A percentile compares a stretch with the other conserved stretches of the same genome.
These are phyloP conservation scores for Tenthredo notha DNA, from an alignment of 2,888 invertebrate species.

Conservation along the genomic window DNA sequence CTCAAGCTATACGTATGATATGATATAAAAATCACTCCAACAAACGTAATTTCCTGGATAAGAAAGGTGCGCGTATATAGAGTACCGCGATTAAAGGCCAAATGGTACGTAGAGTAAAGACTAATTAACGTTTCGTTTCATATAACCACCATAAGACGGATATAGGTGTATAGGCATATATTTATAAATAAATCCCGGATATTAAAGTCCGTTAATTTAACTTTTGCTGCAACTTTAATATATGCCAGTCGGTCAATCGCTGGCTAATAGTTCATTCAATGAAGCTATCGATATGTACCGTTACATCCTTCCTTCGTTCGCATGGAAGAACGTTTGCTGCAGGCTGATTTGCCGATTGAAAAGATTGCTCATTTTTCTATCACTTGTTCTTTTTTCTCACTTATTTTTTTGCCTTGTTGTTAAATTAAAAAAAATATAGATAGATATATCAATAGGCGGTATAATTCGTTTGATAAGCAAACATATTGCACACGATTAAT, in stretches of 20 bases:
- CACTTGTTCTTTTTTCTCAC: neutral
- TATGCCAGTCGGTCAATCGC: constrained; percentile 50
- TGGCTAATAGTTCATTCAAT: constrained; percentile 47
- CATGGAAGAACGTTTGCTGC: constrained; percentile 30
- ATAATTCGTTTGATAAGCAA: no score
- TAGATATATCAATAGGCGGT: no score
- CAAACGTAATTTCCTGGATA: neutral
- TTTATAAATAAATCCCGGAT: neutral
- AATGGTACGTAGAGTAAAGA: neutral
- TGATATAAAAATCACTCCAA: neutral
- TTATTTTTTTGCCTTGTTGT: neutral
- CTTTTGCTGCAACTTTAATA: constrained; percentile 36
- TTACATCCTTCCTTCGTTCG: constrained; percentile 25
- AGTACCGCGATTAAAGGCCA: neutral
- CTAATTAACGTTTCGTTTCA: neutral
- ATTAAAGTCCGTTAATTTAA: constrained; percentile 16
- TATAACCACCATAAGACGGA: neutral
- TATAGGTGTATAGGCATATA: neutral
- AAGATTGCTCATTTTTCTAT: constrained; percentile 12
- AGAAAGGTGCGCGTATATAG: neutral
- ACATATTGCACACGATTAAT: neutral
- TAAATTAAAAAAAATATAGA: neutral
- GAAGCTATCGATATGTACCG: constrained; percentile 46
- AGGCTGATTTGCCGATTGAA: constrained; percentile 3
- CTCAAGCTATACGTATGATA: no score